These are phyloP conservation scores for Leptinotarsa lineolata DNA, from an alignment of 1,140 invertebrate species.

Conservation along the genomic window DNA sequence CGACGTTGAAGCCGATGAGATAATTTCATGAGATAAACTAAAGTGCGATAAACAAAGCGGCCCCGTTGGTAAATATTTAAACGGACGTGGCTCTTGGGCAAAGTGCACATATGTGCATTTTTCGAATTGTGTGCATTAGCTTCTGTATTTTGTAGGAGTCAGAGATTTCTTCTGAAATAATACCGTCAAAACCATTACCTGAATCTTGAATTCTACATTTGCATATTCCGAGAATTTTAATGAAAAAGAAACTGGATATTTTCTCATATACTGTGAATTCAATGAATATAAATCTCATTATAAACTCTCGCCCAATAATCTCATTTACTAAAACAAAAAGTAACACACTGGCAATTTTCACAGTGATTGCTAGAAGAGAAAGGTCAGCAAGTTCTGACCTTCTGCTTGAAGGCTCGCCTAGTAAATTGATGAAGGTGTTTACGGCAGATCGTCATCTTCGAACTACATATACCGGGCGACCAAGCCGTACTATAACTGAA, in stretches of 20 bases:
- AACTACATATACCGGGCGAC: too few relatives aligned
- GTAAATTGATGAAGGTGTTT: neutral
- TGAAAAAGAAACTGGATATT: too few relatives aligned
- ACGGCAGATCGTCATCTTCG: too few relatives aligned
- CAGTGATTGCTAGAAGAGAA: neutral
- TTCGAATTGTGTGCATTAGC: too few relatives aligned
- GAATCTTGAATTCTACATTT: too few relatives aligned
- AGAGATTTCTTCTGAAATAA: too few relatives aligned
- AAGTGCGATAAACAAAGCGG: neutral
- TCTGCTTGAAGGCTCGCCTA: constrained; percentile 2
- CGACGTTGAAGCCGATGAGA: neutral
- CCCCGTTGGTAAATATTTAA: neutral
- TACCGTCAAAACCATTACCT: too few relatives aligned
- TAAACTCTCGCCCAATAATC: neutral
- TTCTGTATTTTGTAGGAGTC: too few relatives aligned
- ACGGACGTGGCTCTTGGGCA: neutral
- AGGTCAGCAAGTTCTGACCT: neutral
- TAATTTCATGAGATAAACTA: neutral
- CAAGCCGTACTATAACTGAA: too few relatives aligned
- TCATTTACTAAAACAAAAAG: neutral
- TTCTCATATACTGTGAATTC: too few relatives aligned
- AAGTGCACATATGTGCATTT: neutral
- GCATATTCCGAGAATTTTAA: too few relatives aligned
- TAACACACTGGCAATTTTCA: neutral
- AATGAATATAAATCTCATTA: too few relatives aligned